phyloP scores from a whole-genome alignment of 2,113 vertebrate genomes.

The Anhinga rufa region DNA sequence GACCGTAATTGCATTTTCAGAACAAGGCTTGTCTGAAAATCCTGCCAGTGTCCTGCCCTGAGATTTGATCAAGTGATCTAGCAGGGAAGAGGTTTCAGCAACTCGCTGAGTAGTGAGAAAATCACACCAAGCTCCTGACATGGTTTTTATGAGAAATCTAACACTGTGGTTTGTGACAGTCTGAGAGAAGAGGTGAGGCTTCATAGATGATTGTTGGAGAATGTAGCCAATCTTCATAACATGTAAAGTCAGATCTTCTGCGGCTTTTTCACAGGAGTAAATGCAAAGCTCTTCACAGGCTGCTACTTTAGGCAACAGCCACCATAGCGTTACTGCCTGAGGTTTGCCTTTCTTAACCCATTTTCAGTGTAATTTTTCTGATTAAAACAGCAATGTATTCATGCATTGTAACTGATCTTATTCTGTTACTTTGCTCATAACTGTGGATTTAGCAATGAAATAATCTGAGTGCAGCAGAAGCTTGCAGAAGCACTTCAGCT shows the following conservation, averaged over 20 bases:
- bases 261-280: not conserved
- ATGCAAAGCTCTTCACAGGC: not conserved
- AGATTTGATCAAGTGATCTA: not conserved
- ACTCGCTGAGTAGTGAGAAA: not conserved
- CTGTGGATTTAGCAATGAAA: not conserved
- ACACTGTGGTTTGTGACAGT: not conserved
- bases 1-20: not conserved
- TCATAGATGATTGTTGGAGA: not conserved
- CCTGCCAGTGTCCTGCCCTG: not conserved
- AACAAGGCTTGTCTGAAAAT: not conserved
- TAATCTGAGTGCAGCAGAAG: not conserved
- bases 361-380: not conserved
- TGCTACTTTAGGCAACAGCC: not conserved
- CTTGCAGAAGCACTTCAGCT: not conserved
- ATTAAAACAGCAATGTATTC: not conserved
- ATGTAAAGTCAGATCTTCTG: not conserved
- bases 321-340: not conserved
- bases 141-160: not conserved
- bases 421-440: not conserved
- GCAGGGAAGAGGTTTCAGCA: not conserved
- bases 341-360: not conserved
- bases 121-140: not conserved
- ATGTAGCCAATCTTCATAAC: not conserved
- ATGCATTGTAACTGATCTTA: not conserved
- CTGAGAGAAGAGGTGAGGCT: not conserved